Percentiles rank a stretch among this genome's conserved stretches.
Evolutionary conservation across 2,888 invertebrate species (phyloP).

Genomic region (Furcula furcula): DNA sequence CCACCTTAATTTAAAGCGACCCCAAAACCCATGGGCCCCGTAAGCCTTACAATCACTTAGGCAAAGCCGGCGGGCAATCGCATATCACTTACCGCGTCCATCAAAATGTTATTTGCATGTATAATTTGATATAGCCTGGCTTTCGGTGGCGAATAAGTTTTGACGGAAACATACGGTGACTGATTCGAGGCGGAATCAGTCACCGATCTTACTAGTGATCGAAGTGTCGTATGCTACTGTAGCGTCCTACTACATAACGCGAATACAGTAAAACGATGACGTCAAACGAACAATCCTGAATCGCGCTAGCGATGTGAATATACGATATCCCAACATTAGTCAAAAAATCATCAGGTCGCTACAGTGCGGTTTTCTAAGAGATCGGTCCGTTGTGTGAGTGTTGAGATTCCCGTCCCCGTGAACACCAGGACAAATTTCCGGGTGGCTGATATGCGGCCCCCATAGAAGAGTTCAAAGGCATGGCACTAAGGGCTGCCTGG

Average conservation of each 20-base stretch:
- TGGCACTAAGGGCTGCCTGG: too few relatives aligned
- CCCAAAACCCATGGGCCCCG: constrained; percentile 9
- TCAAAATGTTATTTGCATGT: constrained; percentile 62
- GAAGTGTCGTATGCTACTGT: too few relatives aligned
- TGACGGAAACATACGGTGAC: constrained; percentile 17
- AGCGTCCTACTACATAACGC: neutral
- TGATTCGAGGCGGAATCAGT: neutral
- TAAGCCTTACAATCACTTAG: constrained; percentile 28
- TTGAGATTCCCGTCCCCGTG: too few relatives aligned
- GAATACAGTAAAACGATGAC: neutral
- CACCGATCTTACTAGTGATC: neutral
- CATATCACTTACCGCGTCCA: constrained; percentile 54
- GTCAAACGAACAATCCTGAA: neutral
- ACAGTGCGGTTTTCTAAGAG: too few relatives aligned
- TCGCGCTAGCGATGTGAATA: too few relatives aligned
- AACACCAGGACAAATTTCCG: too few relatives aligned
- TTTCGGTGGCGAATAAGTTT: constrained; percentile 19
- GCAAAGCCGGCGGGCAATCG: constrained; percentile 22
- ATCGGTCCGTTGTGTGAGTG: too few relatives aligned
- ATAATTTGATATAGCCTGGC: constrained; percentile 48
- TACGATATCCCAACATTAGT: neutral
- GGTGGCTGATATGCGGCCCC: too few relatives aligned
- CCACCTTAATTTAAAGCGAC: constrained; percentile 16
- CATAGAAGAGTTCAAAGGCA: too few relatives aligned
- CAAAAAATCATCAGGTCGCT: too few relatives aligned